Conservation (phyloP, 2,113 vertebrate genomes). For the Mionectes macconnelli region DNA sequence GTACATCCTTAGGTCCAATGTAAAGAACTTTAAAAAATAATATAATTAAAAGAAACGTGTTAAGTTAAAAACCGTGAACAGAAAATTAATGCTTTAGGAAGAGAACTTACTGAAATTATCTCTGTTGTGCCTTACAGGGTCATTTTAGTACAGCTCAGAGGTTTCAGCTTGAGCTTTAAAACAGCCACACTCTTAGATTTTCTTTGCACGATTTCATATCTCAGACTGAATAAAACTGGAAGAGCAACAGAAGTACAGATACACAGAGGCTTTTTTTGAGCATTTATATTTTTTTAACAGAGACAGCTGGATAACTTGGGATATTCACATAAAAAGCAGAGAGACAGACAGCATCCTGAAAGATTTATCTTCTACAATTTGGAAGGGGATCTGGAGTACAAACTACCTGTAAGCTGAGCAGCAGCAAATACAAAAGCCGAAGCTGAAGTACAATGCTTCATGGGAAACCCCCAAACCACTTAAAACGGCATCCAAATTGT, state of each 20-base stretch:
- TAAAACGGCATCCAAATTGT: not conserved
- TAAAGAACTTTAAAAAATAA: not conserved
- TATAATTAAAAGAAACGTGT: not conserved
- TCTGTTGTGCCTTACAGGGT: not conserved
- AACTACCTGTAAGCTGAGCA: not conserved
- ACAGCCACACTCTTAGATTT: not conserved
- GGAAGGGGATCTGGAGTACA: not conserved
- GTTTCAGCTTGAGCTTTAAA: not conserved
- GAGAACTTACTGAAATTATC: not conserved
- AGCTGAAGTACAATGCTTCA: not conserved
- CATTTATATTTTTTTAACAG: not conserved
- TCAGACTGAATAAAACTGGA: not conserved
- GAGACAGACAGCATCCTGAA: not conserved
- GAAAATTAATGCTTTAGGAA: not conserved
- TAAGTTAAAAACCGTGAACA: not conserved
- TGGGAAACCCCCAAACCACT: not conserved
- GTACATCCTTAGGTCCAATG: not conserved
- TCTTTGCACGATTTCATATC: not conserved
- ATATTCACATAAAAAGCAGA: not conserved
- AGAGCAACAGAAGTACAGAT: not conserved
- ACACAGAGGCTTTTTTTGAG: not conserved
- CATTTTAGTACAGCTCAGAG: not conserved
- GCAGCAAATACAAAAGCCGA: not conserved
- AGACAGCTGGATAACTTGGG: not conserved
- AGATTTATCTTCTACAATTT: not conserved